Percentiles rank a stretch among this genome's conserved stretches.
Conservation (phyloP, 2,113 vertebrate genomes). For the Egretta garzetta region DNA sequence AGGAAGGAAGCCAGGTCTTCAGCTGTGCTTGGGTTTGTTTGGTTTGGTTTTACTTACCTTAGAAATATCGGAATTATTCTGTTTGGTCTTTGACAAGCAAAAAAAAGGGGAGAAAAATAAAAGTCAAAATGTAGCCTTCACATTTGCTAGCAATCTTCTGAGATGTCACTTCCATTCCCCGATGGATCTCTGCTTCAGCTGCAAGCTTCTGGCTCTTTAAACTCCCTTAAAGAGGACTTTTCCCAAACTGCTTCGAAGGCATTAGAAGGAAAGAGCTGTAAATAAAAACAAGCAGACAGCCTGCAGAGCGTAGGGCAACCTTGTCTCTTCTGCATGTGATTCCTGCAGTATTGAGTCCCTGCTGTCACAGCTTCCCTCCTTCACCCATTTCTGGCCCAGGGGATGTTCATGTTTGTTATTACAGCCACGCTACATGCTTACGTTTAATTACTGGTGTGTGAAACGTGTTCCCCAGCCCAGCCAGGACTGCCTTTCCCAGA, state of each 20-base stretch:
- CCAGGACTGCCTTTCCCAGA: not conserved
- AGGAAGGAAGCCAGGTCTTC: not conserved
- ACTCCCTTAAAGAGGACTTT: not conserved
- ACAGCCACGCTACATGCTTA: accelerated
- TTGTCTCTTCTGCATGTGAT: not conserved
- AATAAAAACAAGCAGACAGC: not conserved
- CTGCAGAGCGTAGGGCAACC: not conserved
- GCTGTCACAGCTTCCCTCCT: not conserved
- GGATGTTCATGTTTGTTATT: not conserved
- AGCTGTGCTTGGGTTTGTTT: not conserved
- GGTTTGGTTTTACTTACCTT: not conserved
- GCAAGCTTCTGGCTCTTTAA: not conserved
- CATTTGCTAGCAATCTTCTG: not conserved
- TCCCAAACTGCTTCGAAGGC: not conserved
- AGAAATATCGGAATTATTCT: not conserved
- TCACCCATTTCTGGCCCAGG: accelerated
- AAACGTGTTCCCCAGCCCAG: not conserved
- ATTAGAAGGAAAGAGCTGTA: not conserved
- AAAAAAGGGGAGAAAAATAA: not conserved
- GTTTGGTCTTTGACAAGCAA: not conserved
- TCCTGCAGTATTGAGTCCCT: not conserved
- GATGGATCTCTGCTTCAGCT: not conserved
- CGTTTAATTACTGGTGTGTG: not conserved
- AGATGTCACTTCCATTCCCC: not conserved
- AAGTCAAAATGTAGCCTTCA: not conserved